Conservation (phyloP, 2,113 vertebrate species). For the Zosterops lateralis region DNA sequence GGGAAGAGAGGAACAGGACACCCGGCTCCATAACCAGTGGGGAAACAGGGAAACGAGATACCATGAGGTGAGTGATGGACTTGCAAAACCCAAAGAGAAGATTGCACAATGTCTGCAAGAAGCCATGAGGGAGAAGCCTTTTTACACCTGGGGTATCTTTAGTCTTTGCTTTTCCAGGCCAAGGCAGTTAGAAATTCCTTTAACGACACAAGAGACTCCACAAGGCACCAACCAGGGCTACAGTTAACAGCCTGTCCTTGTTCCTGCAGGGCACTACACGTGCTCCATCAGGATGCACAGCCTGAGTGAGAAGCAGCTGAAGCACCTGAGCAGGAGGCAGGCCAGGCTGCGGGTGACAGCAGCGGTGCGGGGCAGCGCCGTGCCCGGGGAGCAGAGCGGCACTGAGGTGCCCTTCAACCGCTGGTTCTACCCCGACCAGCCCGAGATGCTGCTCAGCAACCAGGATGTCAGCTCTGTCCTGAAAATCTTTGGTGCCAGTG, state of each 20-base stretch:
- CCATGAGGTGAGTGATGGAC: too few relatives aligned
- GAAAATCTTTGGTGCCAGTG: slow-evolving; percentile 81
- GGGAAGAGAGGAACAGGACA: too few relatives aligned
- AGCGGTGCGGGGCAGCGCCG: slow-evolving; percentile 58
- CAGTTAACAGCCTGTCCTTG: not conserved
- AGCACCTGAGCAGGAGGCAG: slow-evolving; percentile 76
- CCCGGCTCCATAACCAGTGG: too few relatives aligned
- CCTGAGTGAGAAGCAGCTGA: slow-evolving; percentile 82
- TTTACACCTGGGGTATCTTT: too few relatives aligned
- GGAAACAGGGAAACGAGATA: too few relatives aligned
- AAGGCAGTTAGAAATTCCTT: too few relatives aligned
- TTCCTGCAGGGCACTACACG: slow-evolving; percentile 82
- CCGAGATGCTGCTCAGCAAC: slow-evolving; percentile 85
- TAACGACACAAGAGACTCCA: too few relatives aligned
- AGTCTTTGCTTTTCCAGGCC: too few relatives aligned
- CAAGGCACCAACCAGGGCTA: too few relatives aligned
- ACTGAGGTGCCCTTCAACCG: slow-evolving; percentile 80
- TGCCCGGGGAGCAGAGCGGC: slow-evolving; percentile 68
- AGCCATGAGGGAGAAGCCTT: too few relatives aligned
- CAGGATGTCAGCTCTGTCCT: slow-evolving; percentile 78
- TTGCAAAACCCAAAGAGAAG: too few relatives aligned
- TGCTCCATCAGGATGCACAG: slow-evolving; percentile 81
- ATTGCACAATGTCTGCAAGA: too few relatives aligned
- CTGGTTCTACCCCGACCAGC: slow-evolving; percentile 85
- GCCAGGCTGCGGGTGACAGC: slow-evolving; percentile 77